phyloP scores from a whole-genome alignment of 2,113 vertebrate genomes.

The Nannobrachium achirus region DNA sequence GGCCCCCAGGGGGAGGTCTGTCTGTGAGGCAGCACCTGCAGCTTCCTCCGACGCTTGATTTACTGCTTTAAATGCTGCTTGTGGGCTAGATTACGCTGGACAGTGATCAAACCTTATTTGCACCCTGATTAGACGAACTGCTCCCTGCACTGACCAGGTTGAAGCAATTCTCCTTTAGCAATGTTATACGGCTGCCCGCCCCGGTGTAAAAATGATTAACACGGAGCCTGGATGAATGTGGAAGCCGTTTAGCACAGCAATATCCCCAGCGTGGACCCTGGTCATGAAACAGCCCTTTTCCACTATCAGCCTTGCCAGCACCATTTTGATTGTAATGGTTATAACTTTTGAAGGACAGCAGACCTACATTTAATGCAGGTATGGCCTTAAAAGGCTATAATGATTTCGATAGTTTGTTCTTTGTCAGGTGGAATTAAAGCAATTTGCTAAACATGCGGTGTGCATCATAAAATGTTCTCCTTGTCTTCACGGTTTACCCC shows the following conservation, averaged over 20 bases:
- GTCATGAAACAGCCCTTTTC: conserved; percentile 21
- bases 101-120: conserved; percentile 99
- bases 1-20: conserved; percentile 89
- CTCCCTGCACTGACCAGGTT: conserved; percentile 90
- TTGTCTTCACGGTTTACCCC: not conserved
- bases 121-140: conserved; percentile 96
- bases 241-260: conserved; percentile 81
- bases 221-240: conserved; percentile 83
- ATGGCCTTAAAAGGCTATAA: not conserved
- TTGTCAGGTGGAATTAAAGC: not conserved
- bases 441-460: not conserved
- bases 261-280: conserved; percentile 72
- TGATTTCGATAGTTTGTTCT: not conserved
- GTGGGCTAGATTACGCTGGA: conserved; percentile 94
- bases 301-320: not conserved
- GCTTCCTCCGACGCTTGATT: conserved; percentile 89
- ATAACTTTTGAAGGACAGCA: conserved; percentile 10
- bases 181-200: conserved; percentile 84
- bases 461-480: not conserved
- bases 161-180: conserved; percentile 92
- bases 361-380: conserved; percentile 5
- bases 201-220: conserved; percentile 92
- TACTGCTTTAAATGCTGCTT: conserved; percentile 89
- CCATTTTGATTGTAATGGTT: conserved; percentile 11
- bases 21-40: conserved; percentile 89